A percentile compares a stretch with the other conserved stretches of the same genome.
Evolutionary conservation across 2,888 invertebrate genomes (phyloP).

Genomic region (Hemithea aestivaria): DNA sequence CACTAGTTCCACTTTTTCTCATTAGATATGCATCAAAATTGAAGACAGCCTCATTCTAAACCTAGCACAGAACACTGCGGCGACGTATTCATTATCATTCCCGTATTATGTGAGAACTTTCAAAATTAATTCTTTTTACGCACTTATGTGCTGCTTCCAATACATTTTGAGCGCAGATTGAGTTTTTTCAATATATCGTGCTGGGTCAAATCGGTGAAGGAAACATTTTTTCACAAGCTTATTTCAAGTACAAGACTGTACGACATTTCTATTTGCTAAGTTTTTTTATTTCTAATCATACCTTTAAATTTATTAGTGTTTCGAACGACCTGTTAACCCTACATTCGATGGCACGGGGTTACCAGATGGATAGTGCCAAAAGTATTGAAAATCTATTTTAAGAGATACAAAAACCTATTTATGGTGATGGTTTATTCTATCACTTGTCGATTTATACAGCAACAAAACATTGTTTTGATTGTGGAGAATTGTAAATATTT

Average conservation of each 20-base stretch:
- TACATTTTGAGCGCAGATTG: too few species aligned
- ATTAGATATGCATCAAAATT: too few species aligned
- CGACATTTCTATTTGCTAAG: too few species aligned
- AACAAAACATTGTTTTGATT: conserved; percentile 21
- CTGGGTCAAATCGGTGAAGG: conserved; percentile 15
- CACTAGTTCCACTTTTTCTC: too few species aligned
- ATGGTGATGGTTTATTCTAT: conserved; percentile 29
- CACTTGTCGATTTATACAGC: conserved; percentile 22
- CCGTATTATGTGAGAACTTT: too few species aligned
- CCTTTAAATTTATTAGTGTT: conserved; percentile 28
- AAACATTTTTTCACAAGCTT: too few species aligned
- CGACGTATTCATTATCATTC: too few species aligned
- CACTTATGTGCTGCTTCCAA: conserved; percentile 3
- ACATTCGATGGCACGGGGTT: conserved; percentile 49
- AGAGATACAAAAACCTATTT: conserved; percentile 1
- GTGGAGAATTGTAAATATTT: conserved; percentile 46
- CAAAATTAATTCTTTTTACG: conserved; percentile 1
- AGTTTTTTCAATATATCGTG: too few species aligned
- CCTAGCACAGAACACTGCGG: too few species aligned
- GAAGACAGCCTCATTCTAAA: too few species aligned
- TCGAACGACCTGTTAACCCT: conserved; percentile 57
- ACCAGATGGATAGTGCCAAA: conserved; percentile 59
- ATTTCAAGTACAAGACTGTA: too few species aligned
- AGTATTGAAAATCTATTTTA: conserved; percentile 18
- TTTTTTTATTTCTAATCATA: conserved; percentile 6